These are phyloP conservation scores for Drosophila tanythrix DNA, from an alignment of 2,888 invertebrate genomes.

Conservation along the genomic window DNA sequence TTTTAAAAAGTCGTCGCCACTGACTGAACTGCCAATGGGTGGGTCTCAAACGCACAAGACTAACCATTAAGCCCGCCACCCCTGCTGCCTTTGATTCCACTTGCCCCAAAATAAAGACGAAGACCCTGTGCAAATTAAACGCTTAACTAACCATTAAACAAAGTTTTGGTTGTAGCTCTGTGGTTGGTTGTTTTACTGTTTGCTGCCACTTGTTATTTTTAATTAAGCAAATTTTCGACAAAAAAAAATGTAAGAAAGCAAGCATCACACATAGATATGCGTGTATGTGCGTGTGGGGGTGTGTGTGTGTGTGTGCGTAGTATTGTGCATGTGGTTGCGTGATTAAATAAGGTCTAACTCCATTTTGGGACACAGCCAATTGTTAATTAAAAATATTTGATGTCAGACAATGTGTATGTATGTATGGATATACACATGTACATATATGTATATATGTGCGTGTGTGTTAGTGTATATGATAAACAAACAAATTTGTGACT, in stretches of 20 bases:
- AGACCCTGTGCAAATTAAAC: constrained; percentile 69
- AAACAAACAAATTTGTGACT: constrained; percentile 38
- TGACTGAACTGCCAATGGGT: constrained; percentile 20
- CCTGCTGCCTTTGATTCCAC: neutral
- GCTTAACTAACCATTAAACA: constrained; percentile 77
- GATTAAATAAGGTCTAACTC: constrained; percentile 46
- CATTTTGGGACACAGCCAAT: constrained; percentile 48
- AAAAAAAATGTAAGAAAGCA: constrained; percentile 71
- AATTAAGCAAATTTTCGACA: constrained; percentile 76
- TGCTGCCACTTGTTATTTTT: constrained; percentile 70
- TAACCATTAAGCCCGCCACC: neutral
- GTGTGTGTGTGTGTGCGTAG: neutral
- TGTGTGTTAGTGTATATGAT: constrained; percentile 10
- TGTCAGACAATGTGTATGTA: constrained; percentile 23
- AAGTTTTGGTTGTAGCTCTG: constrained; percentile 77
- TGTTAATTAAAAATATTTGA: constrained; percentile 71
- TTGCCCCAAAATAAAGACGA: constrained; percentile 12
- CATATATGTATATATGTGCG: neutral
- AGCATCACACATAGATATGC: constrained; percentile 36
- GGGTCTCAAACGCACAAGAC: neutral
- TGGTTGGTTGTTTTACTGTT: constrained; percentile 49
- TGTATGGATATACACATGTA: neutral
- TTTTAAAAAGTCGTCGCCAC: constrained; percentile 63
- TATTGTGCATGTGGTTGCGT: constrained; percentile 15
- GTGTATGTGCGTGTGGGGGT: neutral